Evolutionary conservation across 2,113 vertebrate genomes (phyloP), one percentile per base, ranked within the genome.

Genomic region (Recurvirostra avosetta): DNA sequence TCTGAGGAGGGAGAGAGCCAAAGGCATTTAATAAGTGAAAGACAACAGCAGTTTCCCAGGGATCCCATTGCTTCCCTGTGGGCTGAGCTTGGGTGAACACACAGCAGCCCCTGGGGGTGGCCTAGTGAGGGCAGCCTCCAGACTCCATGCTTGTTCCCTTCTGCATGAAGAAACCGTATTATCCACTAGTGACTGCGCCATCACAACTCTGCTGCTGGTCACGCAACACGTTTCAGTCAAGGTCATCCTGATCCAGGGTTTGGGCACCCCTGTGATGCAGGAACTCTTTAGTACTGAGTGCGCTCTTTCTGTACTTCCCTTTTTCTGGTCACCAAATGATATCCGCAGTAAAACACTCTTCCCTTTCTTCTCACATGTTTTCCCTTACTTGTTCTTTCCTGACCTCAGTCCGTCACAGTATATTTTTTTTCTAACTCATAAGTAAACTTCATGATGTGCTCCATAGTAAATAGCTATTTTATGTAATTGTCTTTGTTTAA

Each of bases 191-290:
- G 59, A 47, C 10, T 26, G 29, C 1, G 5, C 17, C 20, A 8
- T 13, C 63, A 68, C 6, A 40, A 2, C 36, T 82, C 63, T 67
- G 52, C 56, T 75, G 47, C 74, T 90, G 38, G 56, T 43, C 36
- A 23, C 2, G 3, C 0, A 11, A 32, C 32, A 59, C 19, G 10
- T 71, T 55, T 53, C 70, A 77, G 49, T 32, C 0, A 0, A 70
- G 73, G 21, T 70, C 47, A 58, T 6, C 30, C 53, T 1, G 8
- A 92, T 47, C 12, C 45, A n/a, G 52, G 47, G 9, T 50, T 62
- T 95, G 43, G 41, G 30, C 32, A 79, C 7, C 12, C n/a, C 6
- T 0, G 0, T 68, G 67, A 20, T 23, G 8, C 22, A 68, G 79
- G 58, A 86, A 14, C 30, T 49, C 67, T 34, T 23, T 29, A 34